These are phyloP conservation scores for Tenthredo scrophulariae DNA, from an alignment of 2,888 invertebrate genomes.

Conservation along the genomic window DNA sequence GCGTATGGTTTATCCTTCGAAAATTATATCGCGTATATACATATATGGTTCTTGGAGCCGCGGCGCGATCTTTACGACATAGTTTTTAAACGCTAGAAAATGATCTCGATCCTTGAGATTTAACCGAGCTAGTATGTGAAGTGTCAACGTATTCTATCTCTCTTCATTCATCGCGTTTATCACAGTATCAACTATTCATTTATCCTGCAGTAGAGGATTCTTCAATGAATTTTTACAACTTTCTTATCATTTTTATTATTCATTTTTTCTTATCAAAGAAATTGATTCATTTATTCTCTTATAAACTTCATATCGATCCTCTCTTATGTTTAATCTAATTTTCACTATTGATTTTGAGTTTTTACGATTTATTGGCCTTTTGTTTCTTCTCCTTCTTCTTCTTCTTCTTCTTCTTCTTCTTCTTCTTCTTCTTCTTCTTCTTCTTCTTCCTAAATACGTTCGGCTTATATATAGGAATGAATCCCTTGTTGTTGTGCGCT, in stretches of 20 bases:
- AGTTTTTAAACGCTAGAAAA: not conserved
- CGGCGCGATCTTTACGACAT: slow-evolving; percentile 7
- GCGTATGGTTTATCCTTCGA: not conserved
- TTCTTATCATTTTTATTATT: not conserved
- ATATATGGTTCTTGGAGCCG: not conserved
- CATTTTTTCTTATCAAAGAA: not conserved
- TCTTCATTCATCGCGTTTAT: not conserved
- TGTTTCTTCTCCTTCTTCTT: not conserved
- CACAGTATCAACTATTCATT: not conserved
- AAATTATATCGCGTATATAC: too few species aligned
- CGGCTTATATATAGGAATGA: not conserved
- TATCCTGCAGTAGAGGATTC: not conserved
- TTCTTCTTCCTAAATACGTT: not conserved
- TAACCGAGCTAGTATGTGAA: not conserved
- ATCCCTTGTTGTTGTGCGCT: not conserved
- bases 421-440: not conserved
- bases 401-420: not conserved
- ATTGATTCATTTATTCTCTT: not conserved
- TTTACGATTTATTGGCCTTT: not conserved
- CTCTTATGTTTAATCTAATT: too few species aligned
- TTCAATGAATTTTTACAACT: not conserved
- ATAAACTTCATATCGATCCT: not conserved
- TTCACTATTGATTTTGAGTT: too few species aligned
- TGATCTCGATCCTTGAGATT: slow-evolving; percentile 20
- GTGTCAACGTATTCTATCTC: slow-evolving; percentile 2